A percentile compares a stretch with the other conserved stretches of the same genome.
Evolutionary conservation across 2,797 vertebrate genomes (phyloP).

Genomic region (Myotis vivesi): DNA sequence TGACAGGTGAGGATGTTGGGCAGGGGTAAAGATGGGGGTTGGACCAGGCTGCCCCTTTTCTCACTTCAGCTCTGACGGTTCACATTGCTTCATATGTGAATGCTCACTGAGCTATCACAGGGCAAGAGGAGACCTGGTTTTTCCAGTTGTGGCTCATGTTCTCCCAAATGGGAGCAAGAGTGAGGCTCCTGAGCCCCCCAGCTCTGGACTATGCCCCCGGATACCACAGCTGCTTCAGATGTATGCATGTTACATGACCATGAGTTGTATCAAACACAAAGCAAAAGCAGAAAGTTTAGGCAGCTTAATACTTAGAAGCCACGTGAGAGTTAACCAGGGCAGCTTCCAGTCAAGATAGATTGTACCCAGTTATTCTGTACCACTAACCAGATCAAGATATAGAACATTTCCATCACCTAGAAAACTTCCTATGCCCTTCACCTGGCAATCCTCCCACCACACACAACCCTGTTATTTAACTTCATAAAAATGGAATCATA

Average conservation of each 20-base stretch:
- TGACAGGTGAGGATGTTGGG: conserved; percentile 88
- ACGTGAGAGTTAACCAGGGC: neutral
- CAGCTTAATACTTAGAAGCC: neutral
- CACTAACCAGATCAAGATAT: neutral
- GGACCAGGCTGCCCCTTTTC: neutral
- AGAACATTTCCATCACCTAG: neutral
- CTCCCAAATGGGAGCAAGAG: neutral
- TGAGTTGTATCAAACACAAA: neutral
- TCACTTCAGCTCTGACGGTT: neutral
- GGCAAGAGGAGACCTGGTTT: neutral
- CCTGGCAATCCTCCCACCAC: neutral
- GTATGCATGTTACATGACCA: neutral
- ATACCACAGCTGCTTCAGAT: neutral
- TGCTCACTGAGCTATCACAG: neutral
- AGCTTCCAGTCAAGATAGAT: neutral
- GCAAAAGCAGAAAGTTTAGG: neutral
- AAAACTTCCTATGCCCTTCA: neutral
- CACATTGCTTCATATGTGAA: neutral
- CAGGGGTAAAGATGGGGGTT: neutral
- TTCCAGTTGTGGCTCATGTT: neutral
- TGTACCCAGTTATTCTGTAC: neutral
- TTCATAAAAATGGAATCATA: neutral
- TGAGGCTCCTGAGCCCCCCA: neutral
- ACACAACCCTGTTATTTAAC: neutral
- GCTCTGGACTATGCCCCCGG: neutral